Base-by-base conservation (phyloP, 2,888 invertebrate genomes). In the Elysia crispata region DNA sequence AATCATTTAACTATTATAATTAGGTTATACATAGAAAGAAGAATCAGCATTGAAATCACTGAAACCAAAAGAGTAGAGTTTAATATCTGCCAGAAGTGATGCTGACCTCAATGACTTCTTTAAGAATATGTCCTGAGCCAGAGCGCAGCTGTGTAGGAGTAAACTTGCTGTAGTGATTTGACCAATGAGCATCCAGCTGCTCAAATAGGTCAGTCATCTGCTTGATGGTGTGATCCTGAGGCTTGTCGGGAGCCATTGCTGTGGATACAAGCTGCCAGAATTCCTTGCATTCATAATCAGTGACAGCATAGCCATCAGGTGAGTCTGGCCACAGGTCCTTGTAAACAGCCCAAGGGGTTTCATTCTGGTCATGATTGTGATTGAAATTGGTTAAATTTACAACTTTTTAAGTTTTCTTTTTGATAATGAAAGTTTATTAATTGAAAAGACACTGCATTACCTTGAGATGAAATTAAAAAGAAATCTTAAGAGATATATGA, bases 221-320 rank as follows among this genome's bases (percentile, higher is more conserved):
- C 0, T 83, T n/a, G 41, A 41, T 66, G 49, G 73, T 3, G 57
- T 64, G 18, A 66, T 77, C 11, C 23, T 18, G 8, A 57, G 70
- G 15, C 70, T 41, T 11, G 67, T 82, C 82, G 41, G 80, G 87
- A 33, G 77, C 70, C n/a, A 23, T 3, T 20, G 60, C 60, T 41
- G 41, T 6, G 15, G 76, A 82, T 8, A 90, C 84, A 5, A 91
- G 86, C 23, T 80, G 82, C 23, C 84, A 81, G 33, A 91, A 85
- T 82, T 91, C 90, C 50, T 85, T 83, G 83, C 90, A 88, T 62
- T 81, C 77, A 69, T 77, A 88, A 82, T 91, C 90, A n/a, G 84
- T 70, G 18, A 90, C 82, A 70, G 76, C 82, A 60, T 87, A 89
- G 20, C 79, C 82, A 60, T 81, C 82, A 1, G 81, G 70, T 20